phyloP scores from a whole-genome alignment of 2,797 vertebrate genomes.

The Percopsis omiscomaycus region DNA sequence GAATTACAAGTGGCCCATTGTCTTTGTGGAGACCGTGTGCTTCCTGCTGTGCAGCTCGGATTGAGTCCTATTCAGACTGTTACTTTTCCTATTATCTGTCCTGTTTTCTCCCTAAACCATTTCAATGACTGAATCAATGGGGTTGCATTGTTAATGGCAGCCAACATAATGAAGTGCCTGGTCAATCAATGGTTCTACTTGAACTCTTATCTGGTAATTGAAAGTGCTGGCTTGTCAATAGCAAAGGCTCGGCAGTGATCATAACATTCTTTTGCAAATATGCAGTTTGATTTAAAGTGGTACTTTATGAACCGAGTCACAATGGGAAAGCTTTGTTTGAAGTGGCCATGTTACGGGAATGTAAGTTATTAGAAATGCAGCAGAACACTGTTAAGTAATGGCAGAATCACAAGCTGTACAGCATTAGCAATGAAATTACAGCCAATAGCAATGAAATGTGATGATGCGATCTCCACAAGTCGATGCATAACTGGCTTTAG shows the following conservation, averaged over 20 bases:
- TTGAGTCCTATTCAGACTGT: constrained; percentile 55
- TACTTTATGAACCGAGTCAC: constrained; percentile 23
- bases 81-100: constrained; percentile 62
- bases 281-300: constrained; percentile 31
- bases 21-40: constrained; percentile 42
- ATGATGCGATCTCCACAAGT: neutral
- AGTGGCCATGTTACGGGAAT: constrained; percentile 7
- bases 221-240: constrained; percentile 70
- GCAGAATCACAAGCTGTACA: neutral
- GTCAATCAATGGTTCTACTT: constrained; percentile 75
- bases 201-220: constrained; percentile 68
- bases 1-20: constrained; percentile 51
- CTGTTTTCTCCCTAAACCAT: constrained; percentile 65
- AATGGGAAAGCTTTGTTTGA: constrained; percentile 30
- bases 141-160: constrained; percentile 73
- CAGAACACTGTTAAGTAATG: neutral
- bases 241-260: constrained; percentile 32
- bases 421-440: neutral
- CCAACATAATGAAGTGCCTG: constrained; percentile 72
- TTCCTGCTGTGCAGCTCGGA: constrained; percentile 49
- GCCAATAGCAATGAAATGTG: constrained; percentile 10
- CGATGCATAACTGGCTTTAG: constrained; percentile 1
- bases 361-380: neutral
- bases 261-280: constrained; percentile 53
- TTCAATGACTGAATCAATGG: constrained; percentile 69